phyloP scores from a whole-genome alignment of 2,888 invertebrate genomes.

The Drosophila greeni region DNA sequence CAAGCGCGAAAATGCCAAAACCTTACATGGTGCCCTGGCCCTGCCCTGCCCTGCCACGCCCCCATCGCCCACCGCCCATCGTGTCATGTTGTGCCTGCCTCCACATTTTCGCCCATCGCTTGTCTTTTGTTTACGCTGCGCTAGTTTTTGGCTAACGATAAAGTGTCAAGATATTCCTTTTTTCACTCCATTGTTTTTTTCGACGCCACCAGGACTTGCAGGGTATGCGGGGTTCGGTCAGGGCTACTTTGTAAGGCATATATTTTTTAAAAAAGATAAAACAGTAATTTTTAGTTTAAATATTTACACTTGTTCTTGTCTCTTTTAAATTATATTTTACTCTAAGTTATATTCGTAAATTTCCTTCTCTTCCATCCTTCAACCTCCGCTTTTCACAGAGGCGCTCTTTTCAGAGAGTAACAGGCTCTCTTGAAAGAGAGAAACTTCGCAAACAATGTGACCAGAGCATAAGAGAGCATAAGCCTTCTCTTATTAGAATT shows the following conservation, averaged over 20 bases:
- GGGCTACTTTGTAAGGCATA: not conserved
- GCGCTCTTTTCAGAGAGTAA: too few species aligned
- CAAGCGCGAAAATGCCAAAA: conserved; percentile 68
- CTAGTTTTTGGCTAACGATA: conserved; percentile 73
- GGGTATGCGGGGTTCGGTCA: conserved; percentile 1
- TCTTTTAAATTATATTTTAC: too few species aligned
- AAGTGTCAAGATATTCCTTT: conserved; percentile 75
- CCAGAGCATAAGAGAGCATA: too few species aligned
- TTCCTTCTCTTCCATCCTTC: too few species aligned
- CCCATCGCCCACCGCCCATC: conserved; percentile 22
- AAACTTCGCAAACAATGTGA: too few species aligned
- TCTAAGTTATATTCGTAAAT: too few species aligned
- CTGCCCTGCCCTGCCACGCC: not conserved
- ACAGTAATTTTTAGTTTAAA: too few species aligned
- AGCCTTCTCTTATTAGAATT: too few species aligned
- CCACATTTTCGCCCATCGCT: conserved; percentile 35
- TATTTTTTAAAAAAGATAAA: not conserved
- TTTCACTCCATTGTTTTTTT: conserved; percentile 47
- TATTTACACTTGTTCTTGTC: too few species aligned
- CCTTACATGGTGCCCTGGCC: conserved; percentile 37
- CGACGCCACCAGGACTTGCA: not conserved
- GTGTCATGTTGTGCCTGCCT: conserved; percentile 71
- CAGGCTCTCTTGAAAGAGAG: too few species aligned
- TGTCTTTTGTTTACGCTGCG: conserved; percentile 69
- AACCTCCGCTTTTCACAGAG: too few species aligned